Percentiles rank a stretch among this genome's conserved stretches.
Evolutionary conservation across 92 coral and sea anemone species (phyloP).

Genomic region (Epizoanthus fatuus): DNA sequence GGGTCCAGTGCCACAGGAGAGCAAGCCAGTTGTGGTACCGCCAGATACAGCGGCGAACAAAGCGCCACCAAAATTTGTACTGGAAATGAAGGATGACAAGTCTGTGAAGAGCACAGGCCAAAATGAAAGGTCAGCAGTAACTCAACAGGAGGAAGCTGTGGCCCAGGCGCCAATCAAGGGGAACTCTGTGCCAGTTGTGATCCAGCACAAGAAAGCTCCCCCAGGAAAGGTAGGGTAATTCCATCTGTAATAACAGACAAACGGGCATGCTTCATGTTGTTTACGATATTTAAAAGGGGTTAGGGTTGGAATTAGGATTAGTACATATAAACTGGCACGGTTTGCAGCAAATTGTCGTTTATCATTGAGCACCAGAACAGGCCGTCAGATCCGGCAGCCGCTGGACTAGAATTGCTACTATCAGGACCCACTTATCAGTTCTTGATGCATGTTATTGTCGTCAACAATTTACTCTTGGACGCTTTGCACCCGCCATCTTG

Average conservation of each 20-base stretch:
- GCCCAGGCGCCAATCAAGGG: background rate
- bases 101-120: background rate
- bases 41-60: background rate
- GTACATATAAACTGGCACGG: too few species aligned
- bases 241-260: background rate
- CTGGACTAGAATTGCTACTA: too few species aligned
- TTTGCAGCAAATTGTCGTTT: too few species aligned
- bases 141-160: background rate
- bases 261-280: background rate
- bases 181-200: background rate
- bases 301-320: too few species aligned
- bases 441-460: too few species aligned
- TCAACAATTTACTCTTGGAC: too few species aligned
- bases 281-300: background rate
- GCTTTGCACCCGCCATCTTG: too few species aligned
- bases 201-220: background rate
- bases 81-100: conserved; percentile 11
- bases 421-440: too few species aligned
- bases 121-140: background rate
- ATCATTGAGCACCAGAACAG: too few species aligned
- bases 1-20: background rate
- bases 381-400: too few species aligned
- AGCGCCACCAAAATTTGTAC: background rate
- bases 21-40: background rate
- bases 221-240: background rate